Percentiles rank a stretch among this genome's conserved stretches.
These are phyloP conservation scores for Syrphus vitripennis DNA, from an alignment of 2,888 invertebrate genomes.

Conservation along the genomic window DNA sequence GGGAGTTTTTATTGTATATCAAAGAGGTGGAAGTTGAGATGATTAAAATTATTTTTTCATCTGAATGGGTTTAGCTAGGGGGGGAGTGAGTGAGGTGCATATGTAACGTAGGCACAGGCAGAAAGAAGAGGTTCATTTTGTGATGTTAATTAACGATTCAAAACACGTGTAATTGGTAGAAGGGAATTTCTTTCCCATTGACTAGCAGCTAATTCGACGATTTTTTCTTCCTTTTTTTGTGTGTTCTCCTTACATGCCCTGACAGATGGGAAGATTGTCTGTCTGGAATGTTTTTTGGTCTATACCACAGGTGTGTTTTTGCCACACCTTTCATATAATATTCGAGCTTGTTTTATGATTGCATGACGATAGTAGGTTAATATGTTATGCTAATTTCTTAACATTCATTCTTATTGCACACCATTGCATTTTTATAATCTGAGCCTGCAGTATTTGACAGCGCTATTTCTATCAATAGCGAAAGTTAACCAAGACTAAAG, in stretches of 20 bases:
- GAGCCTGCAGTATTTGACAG: no score
- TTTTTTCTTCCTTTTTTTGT: neutral
- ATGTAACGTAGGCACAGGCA: neutral
- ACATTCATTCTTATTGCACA: no score
- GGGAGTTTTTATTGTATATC: neutral
- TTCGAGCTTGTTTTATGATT: neutral
- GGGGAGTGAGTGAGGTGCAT: neutral
- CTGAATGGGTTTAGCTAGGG: neutral
- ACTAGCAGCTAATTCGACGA: constrained; percentile 37
- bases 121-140: constrained; percentile 18
- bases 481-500: no score
- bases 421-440: no score
- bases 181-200: constrained; percentile 27
- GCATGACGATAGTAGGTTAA: constrained; percentile 33
- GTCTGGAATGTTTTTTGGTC: constrained; percentile 37
- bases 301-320: constrained; percentile 47
- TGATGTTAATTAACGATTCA: constrained; percentile 52
- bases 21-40: constrained; percentile 3
- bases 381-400: constrained; percentile 49
- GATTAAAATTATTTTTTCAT: constrained; percentile 42
- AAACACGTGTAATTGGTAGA: constrained; percentile 32
- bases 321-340: neutral
- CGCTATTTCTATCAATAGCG: no score
- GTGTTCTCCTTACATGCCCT: no score
- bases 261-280: neutral